Evolutionary conservation across 35 echinoderm and acorn worm genomes (phyloP).

Genomic region (Ptychodera flava): DNA sequence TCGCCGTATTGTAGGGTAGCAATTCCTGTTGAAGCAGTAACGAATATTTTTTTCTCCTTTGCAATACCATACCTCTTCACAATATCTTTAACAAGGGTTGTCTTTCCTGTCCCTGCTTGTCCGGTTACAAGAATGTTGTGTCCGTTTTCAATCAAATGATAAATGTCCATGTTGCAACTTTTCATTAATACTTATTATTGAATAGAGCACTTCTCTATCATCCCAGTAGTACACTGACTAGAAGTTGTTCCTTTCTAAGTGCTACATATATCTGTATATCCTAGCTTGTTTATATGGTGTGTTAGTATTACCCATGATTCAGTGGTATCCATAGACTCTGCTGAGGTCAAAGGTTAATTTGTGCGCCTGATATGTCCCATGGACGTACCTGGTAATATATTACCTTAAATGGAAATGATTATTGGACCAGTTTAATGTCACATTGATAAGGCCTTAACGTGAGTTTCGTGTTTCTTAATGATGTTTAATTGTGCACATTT

Average conservation of each 20-base stretch:
- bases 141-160: neutral
- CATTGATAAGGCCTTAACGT: neutral
- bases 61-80: neutral
- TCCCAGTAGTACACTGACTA: too few relatives aligned
- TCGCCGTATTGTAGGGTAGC: neutral
- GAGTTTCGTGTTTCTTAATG: neutral
- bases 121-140: neutral
- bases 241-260: neutral
- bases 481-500: neutral
- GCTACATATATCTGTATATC: neutral
- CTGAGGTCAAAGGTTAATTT: neutral
- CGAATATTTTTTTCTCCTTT: neutral
- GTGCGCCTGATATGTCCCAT: neutral
- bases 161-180: neutral
- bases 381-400: neutral
- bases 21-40: neutral
- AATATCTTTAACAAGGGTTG: neutral
- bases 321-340: neutral
- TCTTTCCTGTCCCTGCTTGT: neutral
- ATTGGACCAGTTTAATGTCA: neutral
- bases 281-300: neutral
- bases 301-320: neutral
- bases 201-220: too few relatives aligned
- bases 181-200: too few relatives aligned
- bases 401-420: neutral